Evolutionary conservation across 2,888 invertebrate species (phyloP), one percentile per base, ranked within the genome.

Genomic region (Caprella mutica): DNA sequence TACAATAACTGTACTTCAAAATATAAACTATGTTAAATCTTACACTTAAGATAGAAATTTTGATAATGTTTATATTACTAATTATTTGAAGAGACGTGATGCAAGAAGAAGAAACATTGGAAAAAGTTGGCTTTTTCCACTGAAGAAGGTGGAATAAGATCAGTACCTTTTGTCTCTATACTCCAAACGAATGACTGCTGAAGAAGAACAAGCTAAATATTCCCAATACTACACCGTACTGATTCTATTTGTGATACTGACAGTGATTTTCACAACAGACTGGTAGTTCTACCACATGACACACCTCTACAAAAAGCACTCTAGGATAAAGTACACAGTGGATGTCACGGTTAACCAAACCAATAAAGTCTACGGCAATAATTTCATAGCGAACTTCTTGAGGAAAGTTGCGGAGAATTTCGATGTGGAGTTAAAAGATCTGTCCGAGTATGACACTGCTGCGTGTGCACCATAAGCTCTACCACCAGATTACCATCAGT

Each of bases 21-120:
- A 21, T n/a, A 27, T 48, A 30, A 14, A n/a, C 17, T 48, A 48
- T 30, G n/a, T 48, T 19, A 27, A 29, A 21, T 3, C 29, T 8
- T 48, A 48, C 21, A 6, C 29, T n/a, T 5, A 17, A 29, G 33
- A 48, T 48, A 2, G 29, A 14, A 48, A 48, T 24, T 48, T 30
- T 17, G 48, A 48, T 26, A 48, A 48, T 24, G 19, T 48, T 14
- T 48, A 48, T 29, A 30, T 48, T 6, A 48, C 48, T 5, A n/a
- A 21, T 5, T 48, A 48, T 26, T 29, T 48, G 19, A 21, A 26
- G 19, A 27, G 26, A 24, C 24, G 48, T 3, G 48, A 48, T 23
- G n/a, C 4, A 12, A 29, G 48, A 17, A 21, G 48, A n/a, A 8
- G 6, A 14, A 27, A 24, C n/a, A 21, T 17, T 21, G 48, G 48